Evolutionary conservation across 53 echinoderm and acorn worm species (phyloP).

Genomic region (Astropecten irregularis): DNA sequence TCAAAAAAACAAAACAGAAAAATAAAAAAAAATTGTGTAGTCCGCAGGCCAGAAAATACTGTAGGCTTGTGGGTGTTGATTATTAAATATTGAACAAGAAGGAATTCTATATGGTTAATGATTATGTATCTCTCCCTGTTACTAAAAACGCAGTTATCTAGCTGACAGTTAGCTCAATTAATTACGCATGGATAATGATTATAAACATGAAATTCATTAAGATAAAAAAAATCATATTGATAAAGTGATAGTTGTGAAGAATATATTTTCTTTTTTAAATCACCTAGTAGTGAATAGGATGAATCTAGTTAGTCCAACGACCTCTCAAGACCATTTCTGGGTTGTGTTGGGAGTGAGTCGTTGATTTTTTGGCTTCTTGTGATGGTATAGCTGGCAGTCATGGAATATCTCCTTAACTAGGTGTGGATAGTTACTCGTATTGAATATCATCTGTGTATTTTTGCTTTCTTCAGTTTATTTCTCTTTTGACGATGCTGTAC

Average conservation of each 20-base stretch:
- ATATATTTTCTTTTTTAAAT: slow-evolving; percentile 24
- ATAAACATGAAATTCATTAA: slow-evolving; percentile 20
- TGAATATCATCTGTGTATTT: slow-evolving; percentile 34
- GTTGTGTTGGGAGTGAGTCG: not conserved
- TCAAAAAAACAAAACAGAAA: not conserved
- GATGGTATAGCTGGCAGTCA: slow-evolving; percentile 26
- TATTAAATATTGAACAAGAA: not conserved
- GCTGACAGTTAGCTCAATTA: slow-evolving; percentile 11
- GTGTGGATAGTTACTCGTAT: slow-evolving; percentile 49
- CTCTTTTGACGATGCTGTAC: slow-evolving; percentile 58
- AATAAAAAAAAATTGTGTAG: slow-evolving; percentile 29
- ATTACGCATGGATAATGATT: slow-evolving; percentile 44
- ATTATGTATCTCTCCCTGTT: slow-evolving; percentile 1
- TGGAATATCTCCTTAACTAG: slow-evolving; percentile 23
- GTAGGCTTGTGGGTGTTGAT: slow-evolving; percentile 26
- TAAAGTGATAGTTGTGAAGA: slow-evolving; percentile 24
- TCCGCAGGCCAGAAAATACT: not conserved
- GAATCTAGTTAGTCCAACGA: not conserved
- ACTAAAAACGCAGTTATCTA: not conserved
- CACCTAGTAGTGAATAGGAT: slow-evolving; percentile 35
- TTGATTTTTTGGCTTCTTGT: slow-evolving; percentile 40
- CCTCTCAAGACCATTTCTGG: not conserved
- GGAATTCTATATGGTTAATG: slow-evolving; percentile 9
- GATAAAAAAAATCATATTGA: no score
- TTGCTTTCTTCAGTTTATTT: slow-evolving; percentile 25